phyloP scores from a whole-genome alignment of 2,113 vertebrate genomes.

The Actenoides hombroni region DNA sequence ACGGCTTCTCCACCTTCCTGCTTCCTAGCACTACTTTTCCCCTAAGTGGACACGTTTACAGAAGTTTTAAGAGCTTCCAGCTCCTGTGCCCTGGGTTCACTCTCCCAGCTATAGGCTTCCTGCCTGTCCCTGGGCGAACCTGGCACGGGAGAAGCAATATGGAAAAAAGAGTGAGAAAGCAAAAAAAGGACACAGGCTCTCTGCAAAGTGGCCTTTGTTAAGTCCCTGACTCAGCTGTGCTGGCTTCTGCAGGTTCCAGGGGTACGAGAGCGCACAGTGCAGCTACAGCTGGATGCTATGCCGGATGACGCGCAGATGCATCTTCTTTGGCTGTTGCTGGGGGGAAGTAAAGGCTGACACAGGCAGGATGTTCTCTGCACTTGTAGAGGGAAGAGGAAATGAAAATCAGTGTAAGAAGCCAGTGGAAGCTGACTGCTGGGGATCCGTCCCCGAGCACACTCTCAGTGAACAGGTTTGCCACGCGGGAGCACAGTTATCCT shows the following conservation, averaged over 20 bases:
- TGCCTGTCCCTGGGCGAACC: not conserved
- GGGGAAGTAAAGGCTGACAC: not conserved
- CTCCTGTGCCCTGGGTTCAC: not conserved
- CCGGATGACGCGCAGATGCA: not conserved
- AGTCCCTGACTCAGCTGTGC: not conserved
- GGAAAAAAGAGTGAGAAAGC: not conserved
- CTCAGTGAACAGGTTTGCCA: not conserved
- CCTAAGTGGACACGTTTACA: not conserved
- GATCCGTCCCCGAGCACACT: not conserved
- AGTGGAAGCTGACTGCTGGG: not conserved
- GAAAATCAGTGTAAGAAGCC: not conserved
- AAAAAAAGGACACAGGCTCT: not conserved
- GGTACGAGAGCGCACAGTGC: not conserved
- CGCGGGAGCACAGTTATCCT: not conserved
- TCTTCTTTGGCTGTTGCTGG: not conserved
- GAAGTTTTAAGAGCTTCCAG: not conserved
- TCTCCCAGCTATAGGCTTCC: not conserved
- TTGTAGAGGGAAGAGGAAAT: not conserved
- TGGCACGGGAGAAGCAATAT: fast-evolving
- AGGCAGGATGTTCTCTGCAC: not conserved
- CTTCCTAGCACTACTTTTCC: not conserved
- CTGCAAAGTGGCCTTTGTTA: not conserved
- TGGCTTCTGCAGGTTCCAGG: not conserved
- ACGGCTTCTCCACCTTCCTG: not conserved
- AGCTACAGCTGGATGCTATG: not conserved